A percentile compares a stretch with the other conserved stretches of the same genome.
Conservation (phyloP, 2,888 invertebrate genomes). For the Caenorhabditis japonica region DNA sequence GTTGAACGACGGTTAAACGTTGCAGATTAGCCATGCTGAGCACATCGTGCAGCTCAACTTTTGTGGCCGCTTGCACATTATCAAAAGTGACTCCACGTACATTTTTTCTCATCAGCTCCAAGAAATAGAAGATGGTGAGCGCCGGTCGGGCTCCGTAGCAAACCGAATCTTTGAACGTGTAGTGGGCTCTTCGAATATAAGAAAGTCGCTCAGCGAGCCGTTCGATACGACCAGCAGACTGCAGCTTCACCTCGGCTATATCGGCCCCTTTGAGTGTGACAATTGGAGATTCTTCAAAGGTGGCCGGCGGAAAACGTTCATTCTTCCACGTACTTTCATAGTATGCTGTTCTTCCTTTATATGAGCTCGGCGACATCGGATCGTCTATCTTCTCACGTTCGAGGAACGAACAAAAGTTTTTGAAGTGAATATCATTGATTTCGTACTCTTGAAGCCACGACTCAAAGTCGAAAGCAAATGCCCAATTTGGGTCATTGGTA, state of each 20-base stretch:
- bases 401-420: constrained; percentile 54
- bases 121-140: constrained; percentile 47
- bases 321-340: constrained; percentile 15
- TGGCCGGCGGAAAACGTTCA: neutral
- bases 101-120: constrained; percentile 28
- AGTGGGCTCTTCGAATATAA: constrained; percentile 28
- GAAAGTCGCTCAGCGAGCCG: constrained; percentile 26
- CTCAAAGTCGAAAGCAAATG: constrained; percentile 43
- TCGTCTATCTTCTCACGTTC: constrained; percentile 45
- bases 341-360: constrained; percentile 33
- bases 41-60: constrained; percentile 37
- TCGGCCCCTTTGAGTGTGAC: neutral
- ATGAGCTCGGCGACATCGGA: constrained; percentile 22
- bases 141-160: constrained; percentile 51
- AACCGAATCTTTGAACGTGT: constrained; percentile 42
- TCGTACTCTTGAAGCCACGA: constrained; percentile 38
- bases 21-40: constrained; percentile 34
- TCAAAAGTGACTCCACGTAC: constrained; percentile 42
- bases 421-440: constrained; percentile 38
- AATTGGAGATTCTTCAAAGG: constrained; percentile 5
- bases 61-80: constrained; percentile 31
- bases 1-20: constrained; percentile 39
- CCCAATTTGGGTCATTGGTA: constrained; percentile 38
- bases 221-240: constrained; percentile 45
- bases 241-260: constrained; percentile 8